A percentile compares a stretch with the other conserved stretches of the same genome.
These are phyloP conservation scores for Leptinotarsa haldemani DNA, from an alignment of 2,888 invertebrate species.

Conservation along the genomic window DNA sequence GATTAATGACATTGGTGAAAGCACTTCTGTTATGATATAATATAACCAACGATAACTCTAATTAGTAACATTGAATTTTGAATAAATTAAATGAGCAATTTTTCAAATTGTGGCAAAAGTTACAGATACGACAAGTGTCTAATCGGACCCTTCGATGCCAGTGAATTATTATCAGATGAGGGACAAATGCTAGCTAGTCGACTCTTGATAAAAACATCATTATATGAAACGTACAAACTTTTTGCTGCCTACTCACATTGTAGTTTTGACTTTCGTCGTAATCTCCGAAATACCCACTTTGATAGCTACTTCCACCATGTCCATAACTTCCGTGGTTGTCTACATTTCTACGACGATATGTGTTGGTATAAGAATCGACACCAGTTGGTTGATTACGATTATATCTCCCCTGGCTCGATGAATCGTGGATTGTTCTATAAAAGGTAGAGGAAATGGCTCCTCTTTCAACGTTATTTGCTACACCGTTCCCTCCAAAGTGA, in stretches of 20 bases:
- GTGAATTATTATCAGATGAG: too few species aligned
- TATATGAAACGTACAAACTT: background rate
- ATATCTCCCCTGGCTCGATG: conserved; percentile 12
- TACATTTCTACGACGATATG: background rate
- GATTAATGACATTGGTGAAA: conserved; percentile 17
- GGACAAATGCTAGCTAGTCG: too few species aligned
- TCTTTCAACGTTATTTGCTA: conserved; percentile 9
- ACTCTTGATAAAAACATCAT: too few species aligned
- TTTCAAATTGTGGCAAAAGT: too few species aligned
- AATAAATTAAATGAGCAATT: too few species aligned
- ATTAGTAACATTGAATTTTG: background rate
- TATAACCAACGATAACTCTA: background rate
- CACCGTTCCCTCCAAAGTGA: conserved; percentile 14
- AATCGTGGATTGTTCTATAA: conserved; percentile 46
- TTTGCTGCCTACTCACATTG: conserved; percentile 38
- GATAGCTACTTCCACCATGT: conserved; percentile 9
- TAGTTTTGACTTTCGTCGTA: conserved; percentile 39
- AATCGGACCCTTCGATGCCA: too few species aligned
- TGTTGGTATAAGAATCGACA: conserved; percentile 8
- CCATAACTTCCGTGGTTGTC: conserved; percentile 32
- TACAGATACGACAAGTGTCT: too few species aligned
- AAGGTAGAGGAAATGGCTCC: conserved; percentile 43
- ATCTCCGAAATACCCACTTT: conserved; percentile 25
- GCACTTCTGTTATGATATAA: background rate
- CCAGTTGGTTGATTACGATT: background rate